A percentile compares a stretch with the other conserved stretches of the same genome.
These are phyloP conservation scores for Chlorospingus flavigularis DNA, from an alignment of 2,797 vertebrate genomes.

Conservation along the genomic window DNA sequence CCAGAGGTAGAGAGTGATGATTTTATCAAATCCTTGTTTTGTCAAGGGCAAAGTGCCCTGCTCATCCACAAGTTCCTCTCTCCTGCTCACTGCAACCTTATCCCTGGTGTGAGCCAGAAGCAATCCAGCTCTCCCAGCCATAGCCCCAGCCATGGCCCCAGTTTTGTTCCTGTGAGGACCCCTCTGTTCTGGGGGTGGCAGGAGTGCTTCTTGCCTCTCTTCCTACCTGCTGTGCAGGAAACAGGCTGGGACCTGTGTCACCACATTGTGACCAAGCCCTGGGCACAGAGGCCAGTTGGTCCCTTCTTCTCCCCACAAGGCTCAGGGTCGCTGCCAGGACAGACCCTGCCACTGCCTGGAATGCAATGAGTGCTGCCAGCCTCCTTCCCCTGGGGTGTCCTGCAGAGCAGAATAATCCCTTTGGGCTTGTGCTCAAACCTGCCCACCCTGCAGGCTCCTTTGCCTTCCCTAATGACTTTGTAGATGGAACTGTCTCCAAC, in stretches of 20 bases:
- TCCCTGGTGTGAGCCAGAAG: neutral
- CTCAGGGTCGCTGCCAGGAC: neutral
- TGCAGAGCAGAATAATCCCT: neutral
- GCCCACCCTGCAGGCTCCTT: neutral
- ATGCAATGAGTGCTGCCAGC: neutral
- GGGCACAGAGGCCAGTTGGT: neutral
- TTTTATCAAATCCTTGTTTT: neutral
- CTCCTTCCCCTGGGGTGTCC: neutral
- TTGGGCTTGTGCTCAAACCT: neutral
- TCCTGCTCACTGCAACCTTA: neutral
- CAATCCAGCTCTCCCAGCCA: neutral
- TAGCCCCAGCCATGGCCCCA: neutral
- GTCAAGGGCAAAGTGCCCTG: neutral
- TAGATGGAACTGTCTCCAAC: neutral
- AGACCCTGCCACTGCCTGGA: neutral
- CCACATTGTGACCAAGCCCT: neutral
- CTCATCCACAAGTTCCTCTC: neutral
- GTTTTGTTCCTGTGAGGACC: neutral
- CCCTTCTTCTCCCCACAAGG: neutral
- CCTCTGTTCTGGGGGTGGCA: neutral
- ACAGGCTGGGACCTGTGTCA: neutral
- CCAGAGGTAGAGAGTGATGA: neutral
- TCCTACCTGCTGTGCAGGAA: neutral
- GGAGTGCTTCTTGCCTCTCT: fast-evolving
- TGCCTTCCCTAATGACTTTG: neutral